phyloP scores from a whole-genome alignment of 2,113 vertebrate genomes.

The Proteles cristata region DNA sequence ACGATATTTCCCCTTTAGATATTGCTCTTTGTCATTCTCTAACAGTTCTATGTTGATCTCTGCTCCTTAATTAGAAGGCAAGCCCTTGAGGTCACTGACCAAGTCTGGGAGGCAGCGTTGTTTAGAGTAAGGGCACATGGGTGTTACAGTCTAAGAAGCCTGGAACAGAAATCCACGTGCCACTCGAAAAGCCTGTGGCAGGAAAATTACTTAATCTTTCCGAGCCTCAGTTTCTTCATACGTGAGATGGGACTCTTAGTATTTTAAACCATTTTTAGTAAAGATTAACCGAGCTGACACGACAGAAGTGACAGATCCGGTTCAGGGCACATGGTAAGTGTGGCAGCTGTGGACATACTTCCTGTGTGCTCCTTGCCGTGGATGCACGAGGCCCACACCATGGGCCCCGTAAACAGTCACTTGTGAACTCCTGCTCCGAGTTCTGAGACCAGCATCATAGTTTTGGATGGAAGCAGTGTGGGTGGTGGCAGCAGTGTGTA shows the following conservation, averaged over 20 bases:
- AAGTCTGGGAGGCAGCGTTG: background rate
- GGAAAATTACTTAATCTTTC: background rate
- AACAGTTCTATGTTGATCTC: background rate
- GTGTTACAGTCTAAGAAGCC: background rate
- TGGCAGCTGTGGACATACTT: background rate
- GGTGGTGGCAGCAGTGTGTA: accelerated
- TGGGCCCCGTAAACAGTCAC: background rate
- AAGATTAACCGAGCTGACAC: background rate
- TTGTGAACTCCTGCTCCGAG: background rate
- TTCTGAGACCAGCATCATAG: background rate
- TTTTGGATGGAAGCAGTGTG: accelerated
- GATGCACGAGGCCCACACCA: background rate
- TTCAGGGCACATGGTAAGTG: background rate
- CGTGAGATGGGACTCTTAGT: background rate
- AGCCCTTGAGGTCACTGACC: background rate
- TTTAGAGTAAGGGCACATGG: background rate
- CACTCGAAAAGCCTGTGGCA: background rate
- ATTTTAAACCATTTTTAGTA: background rate
- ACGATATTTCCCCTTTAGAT: background rate
- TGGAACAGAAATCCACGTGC: background rate
- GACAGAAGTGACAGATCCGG: no score
- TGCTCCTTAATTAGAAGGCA: background rate
- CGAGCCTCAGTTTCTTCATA: background rate
- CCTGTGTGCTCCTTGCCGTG: background rate
- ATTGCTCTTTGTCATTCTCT: background rate